These are phyloP conservation scores for Gambelia wislizenii DNA, from an alignment of 2,797 vertebrate species.

Conservation along the genomic window DNA sequence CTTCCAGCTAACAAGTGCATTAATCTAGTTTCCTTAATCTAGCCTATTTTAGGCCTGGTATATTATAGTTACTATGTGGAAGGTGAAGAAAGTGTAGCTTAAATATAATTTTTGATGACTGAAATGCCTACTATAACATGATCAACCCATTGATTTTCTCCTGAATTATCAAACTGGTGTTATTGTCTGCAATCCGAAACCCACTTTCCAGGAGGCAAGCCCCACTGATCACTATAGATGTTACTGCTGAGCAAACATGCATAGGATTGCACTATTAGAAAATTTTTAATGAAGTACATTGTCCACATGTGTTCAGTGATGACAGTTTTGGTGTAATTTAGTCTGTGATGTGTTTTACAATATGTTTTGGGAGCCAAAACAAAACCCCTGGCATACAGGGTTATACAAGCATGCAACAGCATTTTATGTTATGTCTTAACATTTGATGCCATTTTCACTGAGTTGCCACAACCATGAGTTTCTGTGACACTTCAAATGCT, in stretches of 20 bases:
- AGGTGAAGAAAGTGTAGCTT: background rate
- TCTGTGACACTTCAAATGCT: background rate
- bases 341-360: background rate
- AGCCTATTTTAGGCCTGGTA: background rate
- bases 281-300: background rate
- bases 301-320: background rate
- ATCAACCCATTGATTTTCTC: background rate
- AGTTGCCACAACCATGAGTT: background rate
- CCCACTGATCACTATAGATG: background rate
- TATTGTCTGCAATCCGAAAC: too few relatives aligned
- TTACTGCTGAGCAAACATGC: background rate
- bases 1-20: background rate
- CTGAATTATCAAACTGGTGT: background rate
- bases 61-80: background rate
- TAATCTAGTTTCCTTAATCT: background rate
- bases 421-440: background rate
- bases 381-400: background rate
- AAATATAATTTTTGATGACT: background rate
- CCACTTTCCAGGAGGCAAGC: background rate
- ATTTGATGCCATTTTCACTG: constrained; percentile 5
- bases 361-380: background rate
- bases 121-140: background rate
- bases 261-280: background rate
- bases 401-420: background rate
- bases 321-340: background rate